These are phyloP conservation scores for Luperina nickerlii DNA, from an alignment of 2,888 invertebrate species.

Conservation along the genomic window DNA sequence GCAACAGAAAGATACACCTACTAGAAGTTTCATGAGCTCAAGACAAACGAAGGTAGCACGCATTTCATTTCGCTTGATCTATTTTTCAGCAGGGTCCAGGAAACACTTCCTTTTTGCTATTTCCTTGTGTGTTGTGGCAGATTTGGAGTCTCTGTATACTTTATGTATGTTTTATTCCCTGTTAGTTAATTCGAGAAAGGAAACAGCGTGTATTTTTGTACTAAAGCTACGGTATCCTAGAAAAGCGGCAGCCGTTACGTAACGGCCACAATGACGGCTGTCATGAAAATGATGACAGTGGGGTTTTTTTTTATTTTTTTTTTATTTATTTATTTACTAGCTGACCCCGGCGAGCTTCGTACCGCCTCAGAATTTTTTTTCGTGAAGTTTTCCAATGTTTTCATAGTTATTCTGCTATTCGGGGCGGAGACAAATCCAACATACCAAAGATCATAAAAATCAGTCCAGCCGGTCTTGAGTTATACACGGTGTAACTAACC, in stretches of 20 bases:
- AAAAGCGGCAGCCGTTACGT: neutral
- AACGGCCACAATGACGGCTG: too few species aligned
- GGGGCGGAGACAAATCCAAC: too few species aligned
- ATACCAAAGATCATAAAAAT: too few species aligned
- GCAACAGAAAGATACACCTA: neutral
- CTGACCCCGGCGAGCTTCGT: too few species aligned
- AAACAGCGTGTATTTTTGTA: neutral
- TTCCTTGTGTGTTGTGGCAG: neutral
- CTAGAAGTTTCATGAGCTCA: conserved; percentile 26
- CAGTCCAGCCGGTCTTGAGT: too few species aligned
- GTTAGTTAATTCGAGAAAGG: neutral
- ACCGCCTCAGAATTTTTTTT: too few species aligned
- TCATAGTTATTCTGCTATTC: too few species aligned
- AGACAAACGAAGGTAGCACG: conserved; percentile 26
- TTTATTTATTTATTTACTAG: too few species aligned
- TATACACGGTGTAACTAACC: too few species aligned
- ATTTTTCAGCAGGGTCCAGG: conserved; percentile 38
- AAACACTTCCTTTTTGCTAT: neutral
- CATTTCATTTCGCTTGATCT: conserved; percentile 42
- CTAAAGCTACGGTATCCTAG: neutral
- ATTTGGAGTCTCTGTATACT: neutral
- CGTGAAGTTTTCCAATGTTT: too few species aligned
- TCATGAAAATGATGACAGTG: too few species aligned
- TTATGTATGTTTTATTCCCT: neutral
- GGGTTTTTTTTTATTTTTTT: too few species aligned